Percentiles rank a stretch among this genome's conserved stretches.
phyloP scores from a whole-genome alignment of 2,797 vertebrate genomes.

The Eulemur mongoz region DNA sequence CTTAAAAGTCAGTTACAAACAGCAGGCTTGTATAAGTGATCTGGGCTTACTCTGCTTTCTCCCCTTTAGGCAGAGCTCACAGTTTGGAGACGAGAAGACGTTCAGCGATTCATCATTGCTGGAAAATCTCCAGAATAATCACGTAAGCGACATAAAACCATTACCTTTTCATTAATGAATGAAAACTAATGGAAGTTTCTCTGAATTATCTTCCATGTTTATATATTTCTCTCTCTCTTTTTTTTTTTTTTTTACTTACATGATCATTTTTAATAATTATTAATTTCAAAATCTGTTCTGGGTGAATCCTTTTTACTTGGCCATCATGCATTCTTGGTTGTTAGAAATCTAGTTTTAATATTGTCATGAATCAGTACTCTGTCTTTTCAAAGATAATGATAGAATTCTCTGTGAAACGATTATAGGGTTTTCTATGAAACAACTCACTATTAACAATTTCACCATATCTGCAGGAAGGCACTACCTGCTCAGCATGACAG shows the following conservation, averaged over 20 bases:
- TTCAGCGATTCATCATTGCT: slow-evolving; percentile 95
- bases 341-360: not conserved
- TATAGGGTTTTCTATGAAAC: not conserved
- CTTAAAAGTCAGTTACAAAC: slow-evolving; percentile 17
- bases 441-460: not conserved
- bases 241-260: not conserved
- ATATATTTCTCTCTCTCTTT: not conserved
- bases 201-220: not conserved
- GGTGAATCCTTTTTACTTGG: not conserved
- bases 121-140: slow-evolving; percentile 98
- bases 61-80: slow-evolving; percentile 90
- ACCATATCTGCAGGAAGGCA: not conserved
- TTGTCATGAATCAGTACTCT: not conserved
- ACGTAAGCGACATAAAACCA: slow-evolving; percentile 88
- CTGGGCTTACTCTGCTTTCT: slow-evolving; percentile 54
- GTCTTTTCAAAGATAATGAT: not conserved
- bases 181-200: not conserved
- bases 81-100: slow-evolving; percentile 91
- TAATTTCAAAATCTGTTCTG: not conserved
- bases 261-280: slow-evolving; percentile 41
- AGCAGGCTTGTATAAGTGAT: slow-evolving; percentile 11
- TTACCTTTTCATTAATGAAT: not conserved
- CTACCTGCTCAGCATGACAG: not conserved
- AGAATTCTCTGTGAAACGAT: not conserved
- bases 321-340: not conserved